phyloP scores from a whole-genome alignment of 2,888 invertebrate genomes.

The Dicyrtomina minuta region DNA sequence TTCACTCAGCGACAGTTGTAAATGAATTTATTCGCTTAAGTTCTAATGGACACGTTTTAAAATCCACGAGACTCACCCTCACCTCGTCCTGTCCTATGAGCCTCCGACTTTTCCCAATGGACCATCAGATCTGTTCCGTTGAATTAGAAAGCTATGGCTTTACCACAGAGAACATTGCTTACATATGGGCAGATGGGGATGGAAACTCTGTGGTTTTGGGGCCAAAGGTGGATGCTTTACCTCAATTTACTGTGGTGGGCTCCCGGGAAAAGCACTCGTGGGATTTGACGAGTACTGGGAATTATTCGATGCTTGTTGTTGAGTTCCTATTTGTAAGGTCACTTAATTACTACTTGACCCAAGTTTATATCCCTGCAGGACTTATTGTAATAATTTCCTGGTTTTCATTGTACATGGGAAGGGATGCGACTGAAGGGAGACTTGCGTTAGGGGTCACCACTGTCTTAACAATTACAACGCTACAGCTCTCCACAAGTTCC shows the following conservation, averaged over 20 bases:
- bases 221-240: background rate
- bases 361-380: constrained; percentile 16
- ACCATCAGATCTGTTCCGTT: constrained; percentile 17
- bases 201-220: background rate
- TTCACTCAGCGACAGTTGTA: constrained; percentile 2
- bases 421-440: background rate
- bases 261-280: constrained; percentile 1
- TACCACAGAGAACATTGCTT: constrained; percentile 38
- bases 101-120: constrained; percentile 20
- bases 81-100: constrained; percentile 23
- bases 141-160: constrained; percentile 43
- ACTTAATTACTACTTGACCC: constrained; percentile 18
- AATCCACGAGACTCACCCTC: constrained; percentile 14
- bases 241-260: constrained; percentile 6
- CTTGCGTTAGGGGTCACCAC: constrained; percentile 20
- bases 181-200: constrained; percentile 34
- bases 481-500: constrained; percentile 7
- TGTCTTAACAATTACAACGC: constrained; percentile 20
- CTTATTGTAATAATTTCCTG: constrained; percentile 22
- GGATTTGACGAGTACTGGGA: constrained; percentile 4
- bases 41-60: constrained; percentile 10
- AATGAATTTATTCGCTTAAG: constrained; percentile 22
- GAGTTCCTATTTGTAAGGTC: constrained; percentile 14
- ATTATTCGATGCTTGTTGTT: background rate
- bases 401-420: constrained; percentile 20